Evolutionary conservation across 1,140 invertebrate genomes (phyloP).

Genomic region (Nixonia krombeini): DNA sequence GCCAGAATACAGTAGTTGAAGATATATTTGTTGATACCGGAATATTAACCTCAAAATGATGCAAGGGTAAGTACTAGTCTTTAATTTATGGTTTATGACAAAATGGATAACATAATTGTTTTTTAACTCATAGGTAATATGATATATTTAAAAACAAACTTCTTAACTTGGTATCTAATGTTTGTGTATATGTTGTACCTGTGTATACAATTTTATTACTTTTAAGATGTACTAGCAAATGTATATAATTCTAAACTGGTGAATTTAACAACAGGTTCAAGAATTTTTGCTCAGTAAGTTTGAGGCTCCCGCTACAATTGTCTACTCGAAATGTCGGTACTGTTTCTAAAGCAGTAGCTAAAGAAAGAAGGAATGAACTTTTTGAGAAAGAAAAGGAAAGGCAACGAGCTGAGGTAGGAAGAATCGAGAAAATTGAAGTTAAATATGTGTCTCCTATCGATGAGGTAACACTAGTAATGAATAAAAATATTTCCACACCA

Average conservation of each 20-base stretch:
- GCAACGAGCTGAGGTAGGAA: constrained; percentile 75
- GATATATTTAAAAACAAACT: too few relatives aligned
- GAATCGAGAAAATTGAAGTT: constrained; percentile 94
- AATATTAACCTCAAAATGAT: neutral
- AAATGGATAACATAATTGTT: too few relatives aligned
- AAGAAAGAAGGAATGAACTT: constrained; percentile 76
- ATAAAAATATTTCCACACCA: constrained; percentile 92
- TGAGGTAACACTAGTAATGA: constrained; percentile 87
- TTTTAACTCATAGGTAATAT: too few relatives aligned
- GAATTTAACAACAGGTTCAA: constrained; percentile 48
- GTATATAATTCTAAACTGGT: too few relatives aligned
- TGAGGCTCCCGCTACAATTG: constrained; percentile 28
- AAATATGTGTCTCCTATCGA: constrained; percentile 82
- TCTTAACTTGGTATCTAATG: too few relatives aligned
- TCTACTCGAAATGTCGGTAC: constrained; percentile 23
- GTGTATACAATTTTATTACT: too few relatives aligned
- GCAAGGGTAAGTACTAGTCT: neutral
- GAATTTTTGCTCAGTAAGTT: constrained; percentile 22
- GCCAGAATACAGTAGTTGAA: too few relatives aligned
- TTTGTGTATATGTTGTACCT: too few relatives aligned
- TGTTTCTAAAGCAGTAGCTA: constrained; percentile 61
- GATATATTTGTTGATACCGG: too few relatives aligned
- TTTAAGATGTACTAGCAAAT: too few relatives aligned
- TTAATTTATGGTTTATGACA: too few relatives aligned
- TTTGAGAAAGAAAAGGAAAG: constrained; percentile 84